A percentile compares a stretch with the other conserved stretches of the same genome.
Conservation (phyloP, 1,140 invertebrate genomes). For the Philopotamus ludificatus region DNA sequence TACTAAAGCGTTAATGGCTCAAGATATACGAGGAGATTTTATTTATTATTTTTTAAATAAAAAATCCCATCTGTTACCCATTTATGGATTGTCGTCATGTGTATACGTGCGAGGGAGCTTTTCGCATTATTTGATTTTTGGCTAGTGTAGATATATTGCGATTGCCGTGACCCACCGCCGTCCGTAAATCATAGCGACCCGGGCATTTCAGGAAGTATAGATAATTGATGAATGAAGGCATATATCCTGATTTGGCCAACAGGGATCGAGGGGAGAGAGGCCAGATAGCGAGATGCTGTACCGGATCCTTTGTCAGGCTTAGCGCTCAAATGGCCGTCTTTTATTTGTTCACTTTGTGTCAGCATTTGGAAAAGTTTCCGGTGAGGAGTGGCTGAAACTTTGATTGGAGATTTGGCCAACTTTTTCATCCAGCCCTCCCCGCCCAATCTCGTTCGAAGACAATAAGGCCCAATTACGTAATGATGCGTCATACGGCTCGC, state of each 20-base stretch:
- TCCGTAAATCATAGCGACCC: conserved; percentile 23
- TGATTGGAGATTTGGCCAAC: background rate
- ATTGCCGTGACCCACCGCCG: background rate
- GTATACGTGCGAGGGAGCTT: background rate
- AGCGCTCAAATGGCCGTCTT: conserved; percentile 2
- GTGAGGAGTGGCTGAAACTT: background rate
- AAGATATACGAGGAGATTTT: no score
- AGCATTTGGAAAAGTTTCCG: background rate
- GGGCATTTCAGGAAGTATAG: conserved; percentile 19
- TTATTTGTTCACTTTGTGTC: background rate
- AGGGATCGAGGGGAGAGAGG: conserved; percentile 7
- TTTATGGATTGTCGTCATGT: background rate
- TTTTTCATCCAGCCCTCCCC: background rate
- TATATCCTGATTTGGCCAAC: conserved; percentile 23
- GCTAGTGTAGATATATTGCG: background rate
- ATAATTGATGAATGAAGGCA: conserved; percentile 30
- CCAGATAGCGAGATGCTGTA: background rate
- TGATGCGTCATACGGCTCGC: background rate
- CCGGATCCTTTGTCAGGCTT: conserved; percentile 18
- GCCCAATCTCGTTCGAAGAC: background rate
- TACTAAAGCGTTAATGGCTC: no score
- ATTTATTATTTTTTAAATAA: no score
- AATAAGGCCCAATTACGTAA: background rate
- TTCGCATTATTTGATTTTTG: conserved; percentile 5
- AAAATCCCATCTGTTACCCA: no score